phyloP scores from a whole-genome alignment of 2,797 vertebrate genomes.

The Micromesistius poutassou region DNA sequence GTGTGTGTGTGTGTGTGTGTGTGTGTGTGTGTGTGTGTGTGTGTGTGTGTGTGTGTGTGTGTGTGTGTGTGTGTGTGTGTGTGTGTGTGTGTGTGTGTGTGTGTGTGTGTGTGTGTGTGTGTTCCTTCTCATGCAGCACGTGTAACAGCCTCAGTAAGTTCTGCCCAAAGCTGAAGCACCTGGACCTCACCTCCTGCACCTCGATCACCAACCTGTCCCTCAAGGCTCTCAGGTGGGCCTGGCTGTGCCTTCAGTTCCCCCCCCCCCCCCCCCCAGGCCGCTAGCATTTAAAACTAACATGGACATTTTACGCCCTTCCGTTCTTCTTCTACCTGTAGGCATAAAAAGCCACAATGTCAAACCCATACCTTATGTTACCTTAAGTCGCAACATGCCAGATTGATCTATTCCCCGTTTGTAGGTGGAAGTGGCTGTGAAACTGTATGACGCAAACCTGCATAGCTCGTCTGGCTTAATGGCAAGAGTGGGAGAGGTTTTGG shows the following conservation, averaged over 20 bases:
- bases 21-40: conserved; percentile 2
- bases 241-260: neutral
- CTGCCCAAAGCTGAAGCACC: conserved; percentile 96
- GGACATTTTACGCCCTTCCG: too few relatives aligned
- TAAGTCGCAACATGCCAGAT: too few relatives aligned
- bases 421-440: too few relatives aligned
- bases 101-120: conserved; percentile 2
- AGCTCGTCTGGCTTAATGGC: too few relatives aligned
- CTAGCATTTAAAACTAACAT: too few relatives aligned
- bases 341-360: too few relatives aligned
- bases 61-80: conserved; percentile 2
- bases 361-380: too few relatives aligned
- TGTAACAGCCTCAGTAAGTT: conserved; percentile 98
- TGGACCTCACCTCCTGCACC: conserved; percentile 95
- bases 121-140: conserved; percentile 75
- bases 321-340: too few relatives aligned
- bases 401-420: too few relatives aligned
- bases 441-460: too few relatives aligned
- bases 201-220: conserved; percentile 98
- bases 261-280: too few relatives aligned
- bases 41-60: conserved; percentile 2
- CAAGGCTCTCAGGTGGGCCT: conserved; percentile 90
- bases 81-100: conserved; percentile 3
- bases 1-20: neutral
- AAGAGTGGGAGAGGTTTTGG: too few relatives aligned